These are phyloP conservation scores for Trichopria drosophilae DNA, from an alignment of 2,888 invertebrate genomes.

Conservation along the genomic window DNA sequence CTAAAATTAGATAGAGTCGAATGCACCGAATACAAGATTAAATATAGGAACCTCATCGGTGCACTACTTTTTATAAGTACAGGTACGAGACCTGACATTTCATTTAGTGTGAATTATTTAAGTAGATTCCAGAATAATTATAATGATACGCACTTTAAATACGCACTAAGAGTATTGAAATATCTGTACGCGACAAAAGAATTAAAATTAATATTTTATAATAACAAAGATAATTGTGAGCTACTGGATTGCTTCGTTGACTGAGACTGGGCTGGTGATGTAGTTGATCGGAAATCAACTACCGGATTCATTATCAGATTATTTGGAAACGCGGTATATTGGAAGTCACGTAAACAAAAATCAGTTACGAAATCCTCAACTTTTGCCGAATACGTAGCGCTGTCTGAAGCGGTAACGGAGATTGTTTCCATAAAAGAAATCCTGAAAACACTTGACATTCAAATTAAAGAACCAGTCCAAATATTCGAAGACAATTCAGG, in stretches of 20 bases:
- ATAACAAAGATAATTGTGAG: no score
- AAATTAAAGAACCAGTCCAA: conserved; percentile 15
- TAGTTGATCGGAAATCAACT: conserved; percentile 29
- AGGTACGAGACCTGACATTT: conserved; percentile 9
- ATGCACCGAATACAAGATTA: not conserved
- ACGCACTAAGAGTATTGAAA: no score
- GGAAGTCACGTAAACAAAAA: conserved; percentile 31
- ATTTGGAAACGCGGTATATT: conserved; percentile 25
- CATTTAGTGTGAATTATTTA: conserved; percentile 6
- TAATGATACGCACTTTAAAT: conserved; percentile 3
- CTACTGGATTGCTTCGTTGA: no score
- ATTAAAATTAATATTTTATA: no score
- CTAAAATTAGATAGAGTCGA: conserved; percentile 1
- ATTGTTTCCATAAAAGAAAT: conserved; percentile 14
- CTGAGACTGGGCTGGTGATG: no score
- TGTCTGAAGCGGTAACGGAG: conserved; percentile 27
- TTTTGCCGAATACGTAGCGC: conserved; percentile 30
- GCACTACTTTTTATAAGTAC: conserved; percentile 7
- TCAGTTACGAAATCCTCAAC: conserved; percentile 29
- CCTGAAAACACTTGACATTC: conserved; percentile 7
- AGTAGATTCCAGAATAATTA: conserved; percentile 11
- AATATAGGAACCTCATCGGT: conserved; percentile 9
- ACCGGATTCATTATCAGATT: conserved; percentile 30
- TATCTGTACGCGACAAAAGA: no score
- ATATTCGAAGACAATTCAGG: conserved; percentile 26